Percentiles rank a stretch among this genome's conserved stretches.
phyloP scores from a whole-genome alignment of 2,797 vertebrate genomes.

The Cottoperca gobio region DNA sequence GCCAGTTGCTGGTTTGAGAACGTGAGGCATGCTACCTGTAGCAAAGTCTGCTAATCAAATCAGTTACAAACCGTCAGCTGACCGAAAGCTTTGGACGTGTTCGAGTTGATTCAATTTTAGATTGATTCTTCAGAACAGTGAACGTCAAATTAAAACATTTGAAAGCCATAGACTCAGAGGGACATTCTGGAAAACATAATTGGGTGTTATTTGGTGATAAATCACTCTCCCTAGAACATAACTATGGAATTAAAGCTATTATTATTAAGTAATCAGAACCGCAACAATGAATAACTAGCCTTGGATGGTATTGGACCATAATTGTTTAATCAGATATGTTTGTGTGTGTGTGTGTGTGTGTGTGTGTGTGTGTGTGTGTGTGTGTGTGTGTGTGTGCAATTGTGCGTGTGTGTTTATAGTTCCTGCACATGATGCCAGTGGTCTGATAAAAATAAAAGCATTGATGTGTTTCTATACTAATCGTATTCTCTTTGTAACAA shows the following conservation, averaged over 20 bases:
- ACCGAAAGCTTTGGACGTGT: too few species aligned
- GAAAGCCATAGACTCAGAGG: slow-evolving; percentile 52
- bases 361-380: slow-evolving; percentile 18
- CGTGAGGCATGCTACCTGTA: too few species aligned
- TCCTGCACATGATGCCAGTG: slow-evolving; percentile 15
- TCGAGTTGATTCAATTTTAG: slow-evolving; percentile 34
- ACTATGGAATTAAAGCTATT: slow-evolving; percentile 71
- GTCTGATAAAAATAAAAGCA: slow-evolving; percentile 33
- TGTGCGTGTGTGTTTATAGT: slow-evolving; percentile 3
- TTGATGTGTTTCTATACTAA: slow-evolving; percentile 29
- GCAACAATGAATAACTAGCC: slow-evolving; percentile 51
- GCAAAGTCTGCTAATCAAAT: too few species aligned
- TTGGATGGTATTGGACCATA: slow-evolving; percentile 23
- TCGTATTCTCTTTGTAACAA: slow-evolving; percentile 38
- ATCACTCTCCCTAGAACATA: slow-evolving; percentile 59
- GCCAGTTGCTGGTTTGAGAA: too few species aligned
- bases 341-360: slow-evolving; percentile 24
- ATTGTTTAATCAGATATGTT: slow-evolving; percentile 58
- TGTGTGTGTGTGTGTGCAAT: background rate
- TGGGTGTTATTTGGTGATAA: slow-evolving; percentile 69
- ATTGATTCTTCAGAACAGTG: slow-evolving; percentile 35
- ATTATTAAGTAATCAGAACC: slow-evolving; percentile 64
- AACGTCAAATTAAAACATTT: slow-evolving; percentile 29
- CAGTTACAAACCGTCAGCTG: too few species aligned
- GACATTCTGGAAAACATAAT: slow-evolving; percentile 51